Conservation (phyloP, 2,113 vertebrate genomes). For the Carettochelys insculpta region DNA sequence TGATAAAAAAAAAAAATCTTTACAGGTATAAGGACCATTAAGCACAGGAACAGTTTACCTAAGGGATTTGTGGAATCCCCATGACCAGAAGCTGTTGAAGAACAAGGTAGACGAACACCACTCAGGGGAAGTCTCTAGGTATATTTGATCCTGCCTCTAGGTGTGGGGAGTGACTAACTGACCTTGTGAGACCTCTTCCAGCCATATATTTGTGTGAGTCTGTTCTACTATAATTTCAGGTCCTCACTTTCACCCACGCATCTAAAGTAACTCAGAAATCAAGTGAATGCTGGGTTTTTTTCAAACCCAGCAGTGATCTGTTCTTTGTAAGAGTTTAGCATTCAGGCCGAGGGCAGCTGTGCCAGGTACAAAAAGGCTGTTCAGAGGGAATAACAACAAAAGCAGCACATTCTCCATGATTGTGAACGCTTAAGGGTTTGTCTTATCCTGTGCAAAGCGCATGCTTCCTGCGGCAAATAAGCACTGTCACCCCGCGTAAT, state of each 20-base stretch:
- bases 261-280: not conserved
- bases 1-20: not conserved
- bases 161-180: too few relatives aligned
- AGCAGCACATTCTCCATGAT: not conserved
- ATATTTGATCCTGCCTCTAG: too few relatives aligned
- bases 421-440: not conserved
- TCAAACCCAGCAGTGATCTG: not conserved
- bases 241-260: rapidly evolving
- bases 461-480: not conserved
- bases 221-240: too few relatives aligned
- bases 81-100: too few relatives aligned
- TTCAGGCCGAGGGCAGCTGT: not conserved
- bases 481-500: not conserved
- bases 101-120: too few relatives aligned
- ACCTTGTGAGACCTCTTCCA: too few relatives aligned
- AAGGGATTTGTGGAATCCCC: not conserved
- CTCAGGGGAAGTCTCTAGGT: too few relatives aligned
- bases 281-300: rapidly evolving
- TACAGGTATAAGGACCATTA: not conserved
- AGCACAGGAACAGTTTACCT: not conserved
- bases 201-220: too few relatives aligned
- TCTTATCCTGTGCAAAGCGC: not conserved
- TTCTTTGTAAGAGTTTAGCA: not conserved
- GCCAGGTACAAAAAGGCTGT: not conserved
- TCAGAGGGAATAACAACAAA: not conserved